Evolutionary conservation across 2,797 vertebrate genomes (phyloP), one percentile per base, ranked within the genome.

Genomic region (Erethizon dorsatum): DNA sequence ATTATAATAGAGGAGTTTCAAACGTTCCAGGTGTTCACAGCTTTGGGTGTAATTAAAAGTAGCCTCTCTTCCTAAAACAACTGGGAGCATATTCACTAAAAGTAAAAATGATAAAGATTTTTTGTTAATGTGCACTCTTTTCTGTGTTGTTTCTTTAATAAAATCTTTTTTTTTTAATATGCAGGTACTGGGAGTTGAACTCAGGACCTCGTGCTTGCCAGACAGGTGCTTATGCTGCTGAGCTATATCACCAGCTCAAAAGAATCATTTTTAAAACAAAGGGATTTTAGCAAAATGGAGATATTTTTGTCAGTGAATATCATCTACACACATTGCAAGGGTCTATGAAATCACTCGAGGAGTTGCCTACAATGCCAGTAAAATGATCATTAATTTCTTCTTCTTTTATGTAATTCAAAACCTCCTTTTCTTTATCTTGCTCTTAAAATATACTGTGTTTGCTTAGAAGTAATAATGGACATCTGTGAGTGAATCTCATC

Each of bases 201-300:
- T 41, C 37, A 41, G 37, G 37, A 41, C 37, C 37, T 2, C 37
- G 37, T 41, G 37, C 37, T 41, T 41, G 37, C 37, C 37, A 41
- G 37, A 41, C 37, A 41, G 37, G 37, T 41, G 37, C 37, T 41
- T 41, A 41, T 41, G 37, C 37, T 41, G 37, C 37, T 41, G 37
- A 41, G 37, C 37, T 41, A 41, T 41, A 41, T 2, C 37, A 41
- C 37, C 37, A 41, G 37, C 37, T 41, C 37, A 41, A 41, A 2
- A 69, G 37, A 73, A 92, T 90, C 15, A 90, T 71, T 83, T 95
- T 79, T 75, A 95, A 90, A 33, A 33, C 88, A 63, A 78, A 84
- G 18, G 91, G 18, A 61, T 69, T 82, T 88, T 24, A 93, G 73
- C 33, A 82, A 47, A 56, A 20, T 24, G 1, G 31, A 61, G 28